Conservation (phyloP, 2,888 invertebrate genomes). For the Papilio gigon region DNA sequence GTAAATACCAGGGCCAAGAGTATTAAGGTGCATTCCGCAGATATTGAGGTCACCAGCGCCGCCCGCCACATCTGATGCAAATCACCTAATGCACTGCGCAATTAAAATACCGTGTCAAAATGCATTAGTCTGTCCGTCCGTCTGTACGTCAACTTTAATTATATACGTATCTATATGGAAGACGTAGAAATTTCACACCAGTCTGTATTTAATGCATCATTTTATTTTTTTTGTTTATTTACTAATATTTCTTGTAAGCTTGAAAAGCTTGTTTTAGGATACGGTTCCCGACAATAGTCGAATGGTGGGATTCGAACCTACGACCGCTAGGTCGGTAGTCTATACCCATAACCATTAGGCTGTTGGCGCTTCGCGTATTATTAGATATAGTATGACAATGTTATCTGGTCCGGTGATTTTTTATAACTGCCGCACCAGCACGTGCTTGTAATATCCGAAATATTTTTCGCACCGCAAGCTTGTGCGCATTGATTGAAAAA, state of each 20-base stretch:
- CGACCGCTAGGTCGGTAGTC: too few relatives aligned
- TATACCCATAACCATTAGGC: too few relatives aligned
- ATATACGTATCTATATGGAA: neutral
- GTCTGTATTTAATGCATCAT: too few relatives aligned
- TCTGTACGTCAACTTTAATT: neutral
- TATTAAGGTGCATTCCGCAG: neutral
- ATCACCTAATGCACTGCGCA: constrained; percentile 7
- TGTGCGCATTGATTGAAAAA: neutral
- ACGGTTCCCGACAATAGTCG: too few relatives aligned
- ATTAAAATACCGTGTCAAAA: neutral
- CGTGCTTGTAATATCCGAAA: neutral
- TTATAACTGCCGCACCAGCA: neutral
- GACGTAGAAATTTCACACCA: too few relatives aligned
- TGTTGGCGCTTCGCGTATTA: too few relatives aligned
- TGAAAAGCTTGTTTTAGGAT: too few relatives aligned
- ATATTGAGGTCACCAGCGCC: constrained; percentile 22
- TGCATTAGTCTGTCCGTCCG: neutral
- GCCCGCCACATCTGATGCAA: constrained; percentile 17
- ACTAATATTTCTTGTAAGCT: too few relatives aligned
- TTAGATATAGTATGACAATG: too few relatives aligned
- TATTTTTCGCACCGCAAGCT: neutral
- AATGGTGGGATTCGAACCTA: too few relatives aligned
- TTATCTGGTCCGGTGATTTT: too few relatives aligned
- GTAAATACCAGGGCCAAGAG: neutral
- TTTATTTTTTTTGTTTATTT: too few relatives aligned